Conservation (phyloP, 2,888 invertebrate species). For the Pegoplata infirma region DNA sequence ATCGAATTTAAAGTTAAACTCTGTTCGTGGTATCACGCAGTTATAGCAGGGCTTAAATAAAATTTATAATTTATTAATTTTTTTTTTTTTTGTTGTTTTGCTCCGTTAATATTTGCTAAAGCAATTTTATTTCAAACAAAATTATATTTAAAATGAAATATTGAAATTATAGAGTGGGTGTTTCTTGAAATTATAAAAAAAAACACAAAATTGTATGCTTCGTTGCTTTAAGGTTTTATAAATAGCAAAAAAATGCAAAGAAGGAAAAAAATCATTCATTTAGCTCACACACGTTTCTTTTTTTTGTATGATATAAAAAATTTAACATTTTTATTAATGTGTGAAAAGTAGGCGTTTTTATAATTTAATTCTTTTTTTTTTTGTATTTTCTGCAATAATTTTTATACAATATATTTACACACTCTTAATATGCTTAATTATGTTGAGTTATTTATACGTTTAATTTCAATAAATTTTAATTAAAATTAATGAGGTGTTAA, state of each 20-base stretch:
- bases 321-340: slow-evolving; percentile 61
- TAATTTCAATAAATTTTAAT: slow-evolving; percentile 46
- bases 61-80: slow-evolving; percentile 49
- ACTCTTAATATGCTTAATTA: slow-evolving; percentile 32
- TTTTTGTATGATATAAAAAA: slow-evolving; percentile 3
- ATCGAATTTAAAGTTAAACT: slow-evolving; percentile 18
- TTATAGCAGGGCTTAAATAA: slow-evolving; percentile 45
- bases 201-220: slow-evolving; percentile 33
- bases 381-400: neutral
- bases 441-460: slow-evolving; percentile 15
- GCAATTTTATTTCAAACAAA: slow-evolving; percentile 43
- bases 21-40: slow-evolving; percentile 19
- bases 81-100: neutral
- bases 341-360: slow-evolving; percentile 60
- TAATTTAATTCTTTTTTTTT: neutral
- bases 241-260: slow-evolving; percentile 22
- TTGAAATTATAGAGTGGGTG: slow-evolving; percentile 51
- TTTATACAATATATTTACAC: neutral
- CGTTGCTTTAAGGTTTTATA: slow-evolving; percentile 45
- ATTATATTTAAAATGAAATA: slow-evolving; percentile 27
- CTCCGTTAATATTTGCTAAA: slow-evolving; percentile 38
- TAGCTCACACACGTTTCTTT: neutral
- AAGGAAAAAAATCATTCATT: slow-evolving; percentile 3
- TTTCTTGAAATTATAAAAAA: slow-evolving; percentile 28
- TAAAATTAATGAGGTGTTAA: slow-evolving; percentile 53